Evolutionary conservation across 2,797 vertebrate species (phyloP).

Genomic region (Setipinna tenuifilis): DNA sequence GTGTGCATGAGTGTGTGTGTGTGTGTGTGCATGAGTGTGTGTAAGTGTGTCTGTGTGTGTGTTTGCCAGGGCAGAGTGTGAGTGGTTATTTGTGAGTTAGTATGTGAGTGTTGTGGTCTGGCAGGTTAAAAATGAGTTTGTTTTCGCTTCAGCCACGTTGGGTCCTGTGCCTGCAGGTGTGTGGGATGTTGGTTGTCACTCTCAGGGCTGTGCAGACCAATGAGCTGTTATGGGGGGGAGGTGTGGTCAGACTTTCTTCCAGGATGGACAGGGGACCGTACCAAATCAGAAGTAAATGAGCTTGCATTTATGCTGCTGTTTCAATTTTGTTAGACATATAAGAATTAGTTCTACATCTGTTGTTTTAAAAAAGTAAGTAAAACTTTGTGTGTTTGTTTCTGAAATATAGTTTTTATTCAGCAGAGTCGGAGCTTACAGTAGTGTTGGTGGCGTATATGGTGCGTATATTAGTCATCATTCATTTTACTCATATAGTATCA

Average conservation of each 20-base stretch:
- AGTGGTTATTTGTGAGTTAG: conserved; percentile 11
- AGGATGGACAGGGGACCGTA: not conserved
- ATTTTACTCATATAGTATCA: not conserved
- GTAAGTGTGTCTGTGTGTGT: not conserved
- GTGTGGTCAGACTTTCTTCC: not conserved
- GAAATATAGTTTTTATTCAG: no score
- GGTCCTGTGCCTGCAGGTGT: conserved; percentile 70
- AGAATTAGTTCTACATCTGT: no score
- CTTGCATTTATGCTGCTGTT: no score
- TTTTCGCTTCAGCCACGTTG: conserved; percentile 73
- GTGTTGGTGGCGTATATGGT: not conserved
- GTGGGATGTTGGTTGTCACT: conserved; percentile 69
- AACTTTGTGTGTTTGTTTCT: no score
- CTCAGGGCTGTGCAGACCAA: conserved; percentile 67
- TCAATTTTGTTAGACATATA: no score
- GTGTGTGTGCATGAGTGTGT: not conserved
- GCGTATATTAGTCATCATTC: not conserved
- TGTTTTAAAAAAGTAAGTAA: no score
- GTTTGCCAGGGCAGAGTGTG: not conserved
- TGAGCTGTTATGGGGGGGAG: conserved; percentile 44
- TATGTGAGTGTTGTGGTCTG: conserved; percentile 46
- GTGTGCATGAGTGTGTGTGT: not conserved
- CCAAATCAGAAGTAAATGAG: not conserved
- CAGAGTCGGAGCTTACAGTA: not conserved
- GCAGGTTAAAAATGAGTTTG: conserved; percentile 78